Conservation (phyloP, 2,797 vertebrate genomes). For the Synaphobranchus kaupii region DNA sequence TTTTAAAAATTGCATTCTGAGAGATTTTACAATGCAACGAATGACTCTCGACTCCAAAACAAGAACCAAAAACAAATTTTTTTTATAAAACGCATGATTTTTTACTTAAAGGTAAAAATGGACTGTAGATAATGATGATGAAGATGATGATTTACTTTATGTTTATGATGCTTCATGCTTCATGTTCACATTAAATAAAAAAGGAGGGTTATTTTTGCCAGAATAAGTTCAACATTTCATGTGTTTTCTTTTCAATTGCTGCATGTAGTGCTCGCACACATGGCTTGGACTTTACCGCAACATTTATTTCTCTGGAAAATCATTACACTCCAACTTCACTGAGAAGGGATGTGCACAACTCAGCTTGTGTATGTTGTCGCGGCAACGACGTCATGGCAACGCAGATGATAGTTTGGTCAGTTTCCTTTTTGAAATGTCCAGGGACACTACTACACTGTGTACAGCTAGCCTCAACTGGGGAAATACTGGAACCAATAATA, state of each 20-base stretch:
- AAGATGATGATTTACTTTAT: background rate
- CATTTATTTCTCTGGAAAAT: too few relatives aligned
- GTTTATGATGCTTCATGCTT: background rate
- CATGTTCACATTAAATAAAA: background rate
- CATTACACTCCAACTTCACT: too few relatives aligned
- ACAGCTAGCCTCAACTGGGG: too few relatives aligned
- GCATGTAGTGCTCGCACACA: background rate
- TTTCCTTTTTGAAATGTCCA: too few relatives aligned
- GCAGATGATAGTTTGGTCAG: background rate
- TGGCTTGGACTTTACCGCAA: too few relatives aligned
- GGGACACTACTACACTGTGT: too few relatives aligned
- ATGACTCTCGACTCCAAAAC: too few relatives aligned
- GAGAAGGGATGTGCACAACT: background rate
- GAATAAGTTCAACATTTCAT: background rate
- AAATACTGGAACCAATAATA: too few relatives aligned
- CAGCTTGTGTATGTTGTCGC: background rate
- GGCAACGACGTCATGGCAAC: background rate
- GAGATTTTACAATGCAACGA: too few relatives aligned
- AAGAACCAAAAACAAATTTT: too few relatives aligned
- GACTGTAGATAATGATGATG: background rate
- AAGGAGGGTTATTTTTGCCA: background rate
- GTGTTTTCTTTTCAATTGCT: background rate
- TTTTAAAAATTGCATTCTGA: too few relatives aligned
- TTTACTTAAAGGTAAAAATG: background rate
- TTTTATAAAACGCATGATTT: too few relatives aligned